Evolutionary conservation across 2,888 invertebrate species (phyloP), one percentile per base, ranked within the genome.

Genomic region (Neoaliturus tenellus): DNA sequence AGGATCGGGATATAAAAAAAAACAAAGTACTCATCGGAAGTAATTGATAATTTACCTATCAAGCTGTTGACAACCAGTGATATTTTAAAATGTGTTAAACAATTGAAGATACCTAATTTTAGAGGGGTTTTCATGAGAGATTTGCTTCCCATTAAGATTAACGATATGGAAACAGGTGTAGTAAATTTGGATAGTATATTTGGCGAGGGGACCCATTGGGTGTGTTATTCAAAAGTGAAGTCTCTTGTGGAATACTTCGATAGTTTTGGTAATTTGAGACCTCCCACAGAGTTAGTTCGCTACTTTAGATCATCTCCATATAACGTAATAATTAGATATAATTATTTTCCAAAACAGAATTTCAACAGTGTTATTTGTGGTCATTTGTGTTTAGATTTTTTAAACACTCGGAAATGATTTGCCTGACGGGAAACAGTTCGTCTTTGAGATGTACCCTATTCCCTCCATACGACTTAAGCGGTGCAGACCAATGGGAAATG

Each of bases 51-150:
- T 39, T 33, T 71, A 39, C 41, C 39, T 5, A 71, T 41, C 14
- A 35, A 35, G n/a, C 39, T 41, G 12, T 39, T 71, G 14, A 71
- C 35, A 4, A 20, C 14, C 5, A 1, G 14, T 6, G 71, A 39
- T 1, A 39, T 71, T 39, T 20, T 71, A 71, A 35, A 71, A 39
- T 71, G 41, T 71, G 71, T 35, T n/a, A 35, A 12, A 39, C 10
- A 39, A 39, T 39, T 71, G 8, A 71, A 41, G 4, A 33, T 71
- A n/a, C 41, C 41, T n/a, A 14, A 35, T 71, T 71, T 71, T 71
- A 71, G 71, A 71, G 71, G 71, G n/a, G 20, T 71, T 20, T 71
- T 71, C 41, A 71, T 71, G 71, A 35, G 39, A 39, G 71, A 71
- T 71, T 6, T 20, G 8, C 20, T 71, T 20, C 35, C 71, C 1